phyloP scores from a whole-genome alignment of 2,797 vertebrate genomes.

The Cyprinella venusta region DNA sequence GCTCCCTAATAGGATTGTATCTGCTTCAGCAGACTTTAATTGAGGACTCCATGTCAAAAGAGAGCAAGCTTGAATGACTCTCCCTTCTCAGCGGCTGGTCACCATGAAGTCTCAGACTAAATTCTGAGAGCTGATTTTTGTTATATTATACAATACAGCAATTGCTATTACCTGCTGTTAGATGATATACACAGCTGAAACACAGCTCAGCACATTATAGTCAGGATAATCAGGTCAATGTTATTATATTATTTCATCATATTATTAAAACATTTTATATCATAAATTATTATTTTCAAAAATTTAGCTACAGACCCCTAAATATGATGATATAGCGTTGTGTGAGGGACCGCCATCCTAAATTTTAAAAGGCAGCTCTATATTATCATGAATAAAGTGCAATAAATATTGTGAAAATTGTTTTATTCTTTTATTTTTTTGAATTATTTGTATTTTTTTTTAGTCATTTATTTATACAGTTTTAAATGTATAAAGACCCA shows the following conservation, averaged over 20 bases:
- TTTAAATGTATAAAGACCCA: too few relatives aligned
- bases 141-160: slow-evolving; percentile 54
- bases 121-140: slow-evolving; percentile 68
- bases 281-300: too few relatives aligned
- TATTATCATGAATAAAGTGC: not conserved
- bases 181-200: slow-evolving; percentile 42
- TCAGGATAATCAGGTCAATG: not conserved
- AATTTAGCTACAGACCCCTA: not conserved
- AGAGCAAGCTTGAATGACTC: slow-evolving; percentile 76
- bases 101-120: slow-evolving; percentile 73
- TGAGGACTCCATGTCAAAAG: slow-evolving; percentile 84
- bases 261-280: too few relatives aligned
- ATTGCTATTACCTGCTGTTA: slow-evolving; percentile 50
- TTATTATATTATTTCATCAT: not conserved
- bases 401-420: not conserved
- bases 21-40: slow-evolving; percentile 90
- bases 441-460: too few relatives aligned
- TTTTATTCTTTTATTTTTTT: too few relatives aligned
- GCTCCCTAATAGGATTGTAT: slow-evolving; percentile 90
- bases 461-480: too few relatives aligned
- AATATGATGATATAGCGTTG: not conserved
- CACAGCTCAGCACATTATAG: slow-evolving; percentile 9
- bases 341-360: not conserved
- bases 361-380: not conserved
- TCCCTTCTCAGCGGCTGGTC: slow-evolving; percentile 77